phyloP scores from a whole-genome alignment of 35 echinoderm and acorn worm species.

The Acanthaster planci region DNA sequence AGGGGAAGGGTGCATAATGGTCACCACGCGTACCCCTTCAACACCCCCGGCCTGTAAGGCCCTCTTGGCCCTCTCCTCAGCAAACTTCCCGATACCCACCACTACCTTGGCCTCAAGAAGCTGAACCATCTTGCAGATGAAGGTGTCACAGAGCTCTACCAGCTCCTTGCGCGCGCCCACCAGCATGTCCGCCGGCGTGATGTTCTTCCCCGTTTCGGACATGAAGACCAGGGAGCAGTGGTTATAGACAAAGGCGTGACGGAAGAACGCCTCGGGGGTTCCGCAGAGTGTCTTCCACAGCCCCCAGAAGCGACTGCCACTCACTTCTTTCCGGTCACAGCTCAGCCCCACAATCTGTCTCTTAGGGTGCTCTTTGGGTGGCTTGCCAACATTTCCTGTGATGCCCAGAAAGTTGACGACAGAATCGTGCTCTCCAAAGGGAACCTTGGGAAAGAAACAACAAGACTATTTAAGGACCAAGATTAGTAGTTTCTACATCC shows the following conservation, averaged over 20 bases:
- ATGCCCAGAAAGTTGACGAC: conserved; percentile 84
- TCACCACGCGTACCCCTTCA: conserved; percentile 69
- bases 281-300: conserved; percentile 84
- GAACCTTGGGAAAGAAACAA: conserved; percentile 54
- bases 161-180: conserved; percentile 70
- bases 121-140: conserved; percentile 70
- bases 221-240: conserved; percentile 94
- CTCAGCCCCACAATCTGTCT: conserved; percentile 76
- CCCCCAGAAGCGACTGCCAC: conserved; percentile 88
- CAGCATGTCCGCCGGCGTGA: conserved; percentile 78
- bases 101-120: conserved; percentile 75
- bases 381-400: conserved; percentile 84
- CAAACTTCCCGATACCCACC: conserved; percentile 94
- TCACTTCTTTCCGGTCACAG: conserved; percentile 83
- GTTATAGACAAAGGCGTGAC: conserved; percentile 87
- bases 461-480: too few species aligned
- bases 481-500: too few species aligned
- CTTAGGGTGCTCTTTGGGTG: conserved; percentile 88
- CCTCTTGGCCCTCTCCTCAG: conserved; percentile 63
- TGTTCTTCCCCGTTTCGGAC: conserved; percentile 78
- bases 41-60: conserved; percentile 62
- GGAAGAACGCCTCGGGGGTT: conserved; percentile 81
- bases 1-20: conserved; percentile 88
- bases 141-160: conserved; percentile 70
- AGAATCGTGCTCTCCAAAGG: conserved; percentile 88